Percentiles rank a stretch among this genome's conserved stretches.
Evolutionary conservation across 2,113 vertebrate genomes (phyloP).

Genomic region (Pollimyrus isidori): DNA sequence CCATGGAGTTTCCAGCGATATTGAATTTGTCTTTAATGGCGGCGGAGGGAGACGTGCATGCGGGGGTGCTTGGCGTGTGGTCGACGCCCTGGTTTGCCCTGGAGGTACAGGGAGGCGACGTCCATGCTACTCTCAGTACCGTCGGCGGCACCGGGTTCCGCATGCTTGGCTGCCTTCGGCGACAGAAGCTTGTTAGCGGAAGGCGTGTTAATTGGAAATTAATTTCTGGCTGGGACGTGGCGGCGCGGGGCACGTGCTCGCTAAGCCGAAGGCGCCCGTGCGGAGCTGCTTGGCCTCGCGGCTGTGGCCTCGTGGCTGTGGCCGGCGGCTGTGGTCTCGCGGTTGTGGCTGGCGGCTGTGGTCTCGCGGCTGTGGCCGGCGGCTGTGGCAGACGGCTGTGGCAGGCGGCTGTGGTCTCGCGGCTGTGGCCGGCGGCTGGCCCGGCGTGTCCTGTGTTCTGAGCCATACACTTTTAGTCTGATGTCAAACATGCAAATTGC

Average conservation of each 20-base stretch:
- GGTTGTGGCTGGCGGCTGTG: not conserved
- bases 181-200: not conserved
- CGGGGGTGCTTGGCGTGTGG: not conserved
- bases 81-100: not conserved
- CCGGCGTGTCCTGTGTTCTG: not conserved
- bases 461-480: not conserved
- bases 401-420: not conserved
- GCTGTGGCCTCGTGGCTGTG: no score
- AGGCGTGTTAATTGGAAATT: constrained; percentile 4
- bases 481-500: not conserved
- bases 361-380: not conserved
- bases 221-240: not conserved
- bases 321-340: not conserved
- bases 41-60: not conserved
- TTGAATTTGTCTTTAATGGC: not conserved
- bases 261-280: not conserved
- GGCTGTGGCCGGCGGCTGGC: not conserved
- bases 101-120: not conserved
- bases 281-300: not conserved
- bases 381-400: not conserved
- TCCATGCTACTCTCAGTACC: not conserved
- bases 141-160: not conserved
- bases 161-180: not conserved
- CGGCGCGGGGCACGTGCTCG: not conserved
- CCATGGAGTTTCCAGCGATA: not conserved